These are phyloP conservation scores for Dryococelus australis DNA, from an alignment of 2,888 invertebrate species.

Conservation along the genomic window DNA sequence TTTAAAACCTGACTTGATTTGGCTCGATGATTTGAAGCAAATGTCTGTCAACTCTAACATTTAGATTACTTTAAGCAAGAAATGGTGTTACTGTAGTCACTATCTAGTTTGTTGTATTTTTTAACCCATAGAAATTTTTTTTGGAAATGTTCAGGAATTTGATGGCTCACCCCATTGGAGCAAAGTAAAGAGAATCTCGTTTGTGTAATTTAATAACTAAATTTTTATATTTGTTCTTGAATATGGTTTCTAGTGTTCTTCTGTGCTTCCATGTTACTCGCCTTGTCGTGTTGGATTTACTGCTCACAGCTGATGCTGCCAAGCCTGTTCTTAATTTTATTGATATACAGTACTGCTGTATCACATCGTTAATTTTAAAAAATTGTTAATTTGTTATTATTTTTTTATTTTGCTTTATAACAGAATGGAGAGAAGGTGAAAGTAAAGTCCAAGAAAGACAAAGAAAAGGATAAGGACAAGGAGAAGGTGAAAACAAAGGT, in stretches of 20 bases:
- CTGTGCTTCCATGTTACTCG: not conserved
- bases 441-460: slow-evolving; percentile 38
- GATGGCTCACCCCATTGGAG: too few species aligned
- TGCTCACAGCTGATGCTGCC: not conserved
- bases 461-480: slow-evolving; percentile 6
- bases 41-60: too few species aligned
- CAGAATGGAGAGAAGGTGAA: slow-evolving; percentile 34
- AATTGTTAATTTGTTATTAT: not conserved
- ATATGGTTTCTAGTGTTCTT: not conserved
- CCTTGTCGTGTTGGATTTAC: not conserved
- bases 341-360: not conserved
- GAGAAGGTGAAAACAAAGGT: slow-evolving; percentile 20
- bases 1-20: too few species aligned
- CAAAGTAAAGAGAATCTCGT: too few species aligned
- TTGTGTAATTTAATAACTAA: too few species aligned
- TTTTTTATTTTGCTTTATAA: not conserved
- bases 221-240: slow-evolving; percentile 21
- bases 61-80: too few species aligned
- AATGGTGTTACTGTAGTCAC: too few species aligned
- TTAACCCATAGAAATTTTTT: too few species aligned
- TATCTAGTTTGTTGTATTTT: too few species aligned
- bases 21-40: too few species aligned
- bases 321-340: not conserved
- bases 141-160: too few species aligned
- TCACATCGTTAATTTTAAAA: not conserved